Evolutionary conservation across 1,140 invertebrate species (phyloP).

Genomic region (Rhizoglyphus robini): DNA sequence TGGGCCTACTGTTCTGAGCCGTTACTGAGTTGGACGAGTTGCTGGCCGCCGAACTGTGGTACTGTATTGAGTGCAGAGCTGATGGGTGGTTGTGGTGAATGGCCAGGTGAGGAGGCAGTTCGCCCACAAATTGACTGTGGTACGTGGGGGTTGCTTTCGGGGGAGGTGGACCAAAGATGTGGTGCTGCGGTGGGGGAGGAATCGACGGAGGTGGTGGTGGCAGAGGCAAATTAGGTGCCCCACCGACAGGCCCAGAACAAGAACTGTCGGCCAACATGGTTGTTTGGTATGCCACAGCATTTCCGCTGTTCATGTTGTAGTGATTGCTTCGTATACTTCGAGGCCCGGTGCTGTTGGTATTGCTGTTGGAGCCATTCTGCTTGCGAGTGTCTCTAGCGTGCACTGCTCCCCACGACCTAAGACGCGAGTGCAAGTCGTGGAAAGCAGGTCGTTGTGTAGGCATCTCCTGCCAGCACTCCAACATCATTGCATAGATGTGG

Average conservation of each 20-base stretch:
- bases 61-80: background rate
- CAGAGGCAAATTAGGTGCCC: background rate
- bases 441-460: slow-evolving; percentile 78
- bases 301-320: background rate
- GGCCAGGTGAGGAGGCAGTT: background rate
- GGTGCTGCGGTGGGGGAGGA: background rate
- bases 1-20: background rate
- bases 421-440: slow-evolving; percentile 45
- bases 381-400: slow-evolving; percentile 14
- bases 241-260: background rate
- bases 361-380: background rate
- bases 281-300: slow-evolving; percentile 10
- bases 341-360: background rate
- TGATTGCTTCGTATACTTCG: background rate
- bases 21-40: background rate
- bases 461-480: slow-evolving; percentile 92
- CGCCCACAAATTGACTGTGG: background rate
- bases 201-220: slow-evolving; percentile 3
- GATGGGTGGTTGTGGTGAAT: background rate
- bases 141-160: background rate
- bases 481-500: slow-evolving; percentile 80
- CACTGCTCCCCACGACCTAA: slow-evolving; percentile 48
- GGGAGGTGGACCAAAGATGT: background rate
- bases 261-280: background rate
- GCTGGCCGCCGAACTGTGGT: background rate